Evolutionary conservation across 2,888 invertebrate genomes (phyloP), one percentile per base, ranked within the genome.

Genomic region (Latrodectus hesperus): DNA sequence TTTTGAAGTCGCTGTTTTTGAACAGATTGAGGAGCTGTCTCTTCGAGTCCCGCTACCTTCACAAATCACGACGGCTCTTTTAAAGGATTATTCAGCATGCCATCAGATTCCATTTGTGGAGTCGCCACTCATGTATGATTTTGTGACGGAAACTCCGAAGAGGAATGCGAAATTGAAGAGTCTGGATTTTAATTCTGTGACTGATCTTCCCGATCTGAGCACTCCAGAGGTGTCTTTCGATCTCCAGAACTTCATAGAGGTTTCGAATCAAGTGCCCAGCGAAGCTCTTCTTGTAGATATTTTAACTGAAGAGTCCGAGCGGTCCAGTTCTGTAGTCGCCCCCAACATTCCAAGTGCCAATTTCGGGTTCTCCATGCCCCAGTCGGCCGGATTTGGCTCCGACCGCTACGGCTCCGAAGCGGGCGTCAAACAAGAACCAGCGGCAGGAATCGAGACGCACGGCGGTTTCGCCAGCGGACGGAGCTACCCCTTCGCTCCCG

Each of bases 151-250:
- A 67, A 26, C 49, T 17, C 81, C 73, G 26, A 81, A 87, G 51
- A 16, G 81, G 76, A 74, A 74, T 79, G 52, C 81, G 53, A 82
- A 81, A 77, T 64, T 87, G 55, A 82, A 87, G 76, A 76, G 38
- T 70, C 67, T 87, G 68, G 86, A 87, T 67, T 52, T 76, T n/a
- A 81, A 91, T 86, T 94, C 94, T 89, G 94, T 94, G 52, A 90
- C 91, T 81, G 97, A 97, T 91, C 93, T 97, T 89, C 96, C 96
- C 92, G 97, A 97, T 92, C 94, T 98, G 91, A 97, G 96, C 92
- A 96, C 96, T 88, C 96, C 97, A 90, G 98, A 98, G 93, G 97
- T 98, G 92, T 96, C 97, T 90, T 94, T 98, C 91, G 98, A 98
- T 92, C 94, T 98, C 90, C 97, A 98, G 92, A 96, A 96, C 92